Base-by-base conservation (phyloP, 2,888 invertebrate species). In the Tetheella fluctuosa region DNA sequence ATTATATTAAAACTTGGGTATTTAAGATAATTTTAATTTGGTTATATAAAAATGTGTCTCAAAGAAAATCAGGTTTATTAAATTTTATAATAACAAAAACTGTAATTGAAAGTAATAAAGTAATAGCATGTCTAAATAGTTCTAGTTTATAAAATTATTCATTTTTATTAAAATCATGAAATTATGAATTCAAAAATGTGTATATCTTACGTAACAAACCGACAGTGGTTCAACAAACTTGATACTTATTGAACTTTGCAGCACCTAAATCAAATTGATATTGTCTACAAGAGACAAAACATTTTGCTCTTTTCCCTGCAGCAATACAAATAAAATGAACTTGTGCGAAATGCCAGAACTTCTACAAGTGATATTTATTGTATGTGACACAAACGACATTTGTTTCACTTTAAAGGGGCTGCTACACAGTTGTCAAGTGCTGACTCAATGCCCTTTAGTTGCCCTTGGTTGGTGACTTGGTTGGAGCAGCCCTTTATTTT, bases 251-350 rank as follows among this genome's bases (percentile, higher is more conserved):
- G 67, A 73, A 74, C 63, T 74, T 71, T 20, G 52, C 17, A 58
- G 54, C 52, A 58, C 58, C 59, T 66, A 60, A 66, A 70, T 72
- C 61, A 73, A 73, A 71, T 70, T 71, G 67, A 72, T 75, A 72
- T 69, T 59, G 69, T 63, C n/a, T 62, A 57, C 63, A 62, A 64
- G 68, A 73, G 68, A 73, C 68, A 73, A 71, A 74, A 76, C 70
- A 71, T 73, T 48, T 74, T 64, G 60, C 60, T 65, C 61, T 72
- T 68, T 64, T 63, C 65, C 56, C 59, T 63, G 60, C 57, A 62
- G 57, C 52, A 42, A 53, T 60, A 54, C 42, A 71, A 76, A 71
- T 70, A 63, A 60, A 62, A 25, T 39, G 30, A 70, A 70, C 59
- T 64, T 67, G 52, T 30, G 6, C n/a, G 59, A 73, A 55, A 65